phyloP scores from a whole-genome alignment of 1,140 invertebrate species.

The Drosophila pseudoobscura region DNA sequence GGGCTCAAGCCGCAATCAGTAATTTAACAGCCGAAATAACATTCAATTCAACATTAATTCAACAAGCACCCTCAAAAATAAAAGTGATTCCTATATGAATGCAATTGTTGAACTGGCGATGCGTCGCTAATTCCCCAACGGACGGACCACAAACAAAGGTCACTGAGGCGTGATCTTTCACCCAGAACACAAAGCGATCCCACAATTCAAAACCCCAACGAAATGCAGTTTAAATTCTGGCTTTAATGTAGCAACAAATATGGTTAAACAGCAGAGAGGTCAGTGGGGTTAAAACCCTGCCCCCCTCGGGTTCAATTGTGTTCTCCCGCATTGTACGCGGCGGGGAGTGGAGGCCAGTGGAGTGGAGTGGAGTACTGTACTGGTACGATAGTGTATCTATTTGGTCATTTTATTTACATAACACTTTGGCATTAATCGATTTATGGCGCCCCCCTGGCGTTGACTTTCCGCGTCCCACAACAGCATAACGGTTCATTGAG shows the following conservation, averaged over 20 bases:
- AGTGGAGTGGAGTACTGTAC: too few relatives aligned
- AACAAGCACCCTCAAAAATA: neutral
- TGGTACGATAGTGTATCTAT: slow-evolving; percentile 11
- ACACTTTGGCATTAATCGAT: slow-evolving; percentile 73
- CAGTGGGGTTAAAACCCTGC: neutral
- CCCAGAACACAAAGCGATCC: slow-evolving; percentile 13
- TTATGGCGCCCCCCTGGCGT: slow-evolving; percentile 54
- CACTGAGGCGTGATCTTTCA: slow-evolving; percentile 29
- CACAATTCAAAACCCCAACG: slow-evolving; percentile 6
- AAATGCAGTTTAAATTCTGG: slow-evolving; percentile 26
- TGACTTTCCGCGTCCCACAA: slow-evolving; percentile 54
- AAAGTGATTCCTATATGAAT: slow-evolving; percentile 11
- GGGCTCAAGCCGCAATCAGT: slow-evolving; percentile 17
- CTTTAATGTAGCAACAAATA: slow-evolving; percentile 34
- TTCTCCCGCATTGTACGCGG: too few relatives aligned
- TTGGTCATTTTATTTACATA: slow-evolving; percentile 59
- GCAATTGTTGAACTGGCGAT: slow-evolving; percentile 36
- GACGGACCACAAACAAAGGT: slow-evolving; percentile 41
- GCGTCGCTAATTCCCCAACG: slow-evolving; percentile 27
- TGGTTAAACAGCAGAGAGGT: slow-evolving; percentile 12
- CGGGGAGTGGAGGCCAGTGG: too few relatives aligned
- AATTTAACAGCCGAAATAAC: slow-evolving; percentile 34
- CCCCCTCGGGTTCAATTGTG: too few relatives aligned
- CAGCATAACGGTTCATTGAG: slow-evolving; percentile 32
- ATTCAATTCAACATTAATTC: slow-evolving; percentile 8